phyloP scores from a whole-genome alignment of 2,113 vertebrate genomes.

The Ibidorhyncha struthersii region DNA sequence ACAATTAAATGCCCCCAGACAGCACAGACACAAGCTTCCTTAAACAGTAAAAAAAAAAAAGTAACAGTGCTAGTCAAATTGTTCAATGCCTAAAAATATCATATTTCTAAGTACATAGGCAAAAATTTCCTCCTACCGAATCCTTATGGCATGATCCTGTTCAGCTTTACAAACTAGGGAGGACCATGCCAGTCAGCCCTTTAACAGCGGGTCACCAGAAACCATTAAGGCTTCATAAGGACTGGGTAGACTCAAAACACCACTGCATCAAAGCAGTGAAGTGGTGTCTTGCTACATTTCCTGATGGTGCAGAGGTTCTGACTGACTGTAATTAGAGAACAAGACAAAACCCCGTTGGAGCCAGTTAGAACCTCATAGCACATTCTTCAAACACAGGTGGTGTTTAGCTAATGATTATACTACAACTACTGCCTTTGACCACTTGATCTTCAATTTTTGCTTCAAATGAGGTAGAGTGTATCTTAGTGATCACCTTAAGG shows the following conservation, averaged over 20 bases:
- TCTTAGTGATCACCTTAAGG: neutral
- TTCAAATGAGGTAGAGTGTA: neutral
- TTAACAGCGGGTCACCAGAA: neutral
- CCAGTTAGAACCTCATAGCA: neutral
- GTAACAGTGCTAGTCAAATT: neutral
- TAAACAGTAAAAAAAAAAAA: too few species aligned
- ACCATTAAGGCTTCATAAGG: neutral
- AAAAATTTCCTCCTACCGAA: neutral
- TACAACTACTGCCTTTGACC: neutral
- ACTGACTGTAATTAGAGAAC: neutral
- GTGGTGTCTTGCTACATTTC: neutral
- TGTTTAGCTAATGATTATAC: neutral
- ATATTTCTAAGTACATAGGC: neutral
- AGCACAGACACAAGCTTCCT: neutral
- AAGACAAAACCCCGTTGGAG: neutral
- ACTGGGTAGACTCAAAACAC: neutral
- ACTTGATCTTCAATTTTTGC: neutral
- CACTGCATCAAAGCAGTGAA: neutral
- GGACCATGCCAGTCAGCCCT: neutral
- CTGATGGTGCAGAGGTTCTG: neutral
- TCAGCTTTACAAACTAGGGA: neutral
- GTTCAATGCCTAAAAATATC: neutral
- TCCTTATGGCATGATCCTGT: neutral
- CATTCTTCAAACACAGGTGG: neutral
- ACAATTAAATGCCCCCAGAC: conserved; percentile 20